A percentile compares a stretch with the other conserved stretches of the same genome.
Evolutionary conservation across 2,797 vertebrate species (phyloP).

Genomic region (Amphiprion clarkii): DNA sequence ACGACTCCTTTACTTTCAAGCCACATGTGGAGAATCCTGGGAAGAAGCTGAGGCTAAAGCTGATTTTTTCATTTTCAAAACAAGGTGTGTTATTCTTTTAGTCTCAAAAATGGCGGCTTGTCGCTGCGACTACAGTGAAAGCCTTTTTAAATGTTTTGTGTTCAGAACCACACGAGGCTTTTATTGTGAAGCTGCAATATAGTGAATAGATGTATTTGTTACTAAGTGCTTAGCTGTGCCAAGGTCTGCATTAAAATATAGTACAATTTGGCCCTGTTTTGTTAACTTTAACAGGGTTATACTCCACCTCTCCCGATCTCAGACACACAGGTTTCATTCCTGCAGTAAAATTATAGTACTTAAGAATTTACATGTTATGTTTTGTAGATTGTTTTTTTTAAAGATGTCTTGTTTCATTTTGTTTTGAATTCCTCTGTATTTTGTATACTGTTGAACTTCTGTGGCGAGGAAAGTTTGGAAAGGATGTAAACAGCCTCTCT

Average conservation of each 20-base stretch:
- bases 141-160: neutral
- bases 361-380: neutral
- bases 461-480: conserved; percentile 1
- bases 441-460: neutral
- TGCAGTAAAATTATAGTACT: neutral
- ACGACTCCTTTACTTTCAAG: too few relatives aligned
- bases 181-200: neutral
- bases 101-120: too few relatives aligned
- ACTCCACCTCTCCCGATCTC: too few relatives aligned
- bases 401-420: neutral
- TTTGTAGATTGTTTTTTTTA: too few relatives aligned
- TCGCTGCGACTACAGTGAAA: neutral
- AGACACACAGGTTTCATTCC: neutral
- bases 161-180: neutral
- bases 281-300: too few relatives aligned
- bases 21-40: too few relatives aligned
- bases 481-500: conserved; percentile 6
- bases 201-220: neutral
- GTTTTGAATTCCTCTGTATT: neutral
- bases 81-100: too few relatives aligned
- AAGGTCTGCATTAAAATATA: too few relatives aligned
- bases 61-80: too few relatives aligned
- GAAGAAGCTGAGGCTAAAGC: too few relatives aligned
- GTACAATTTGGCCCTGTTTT: too few relatives aligned
- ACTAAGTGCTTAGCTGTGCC: neutral